These are phyloP conservation scores for Ammodytes marinus DNA, from an alignment of 2,113 vertebrate species.

Conservation along the genomic window DNA sequence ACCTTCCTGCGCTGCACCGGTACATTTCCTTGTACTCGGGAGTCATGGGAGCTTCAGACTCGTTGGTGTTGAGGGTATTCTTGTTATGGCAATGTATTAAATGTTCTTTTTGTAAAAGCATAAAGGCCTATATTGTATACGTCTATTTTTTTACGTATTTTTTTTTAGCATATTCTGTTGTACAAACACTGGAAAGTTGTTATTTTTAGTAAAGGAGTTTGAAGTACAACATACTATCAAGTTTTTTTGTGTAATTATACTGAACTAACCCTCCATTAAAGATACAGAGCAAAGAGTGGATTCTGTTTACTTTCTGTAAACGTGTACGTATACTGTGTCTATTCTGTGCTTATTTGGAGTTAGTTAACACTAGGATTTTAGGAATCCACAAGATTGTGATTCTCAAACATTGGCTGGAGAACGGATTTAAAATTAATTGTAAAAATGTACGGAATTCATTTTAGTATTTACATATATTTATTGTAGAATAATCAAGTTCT, in stretches of 20 bases:
- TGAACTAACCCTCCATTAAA: background rate
- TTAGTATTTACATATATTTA: background rate
- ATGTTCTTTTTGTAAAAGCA: background rate
- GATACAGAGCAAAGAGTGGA: background rate
- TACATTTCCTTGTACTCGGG: no score
- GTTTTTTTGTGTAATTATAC: background rate
- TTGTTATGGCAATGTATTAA: background rate
- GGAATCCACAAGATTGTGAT: background rate
- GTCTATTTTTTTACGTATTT: no score
- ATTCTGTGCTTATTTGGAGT: background rate
- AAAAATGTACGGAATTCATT: background rate
- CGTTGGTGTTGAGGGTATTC: background rate
- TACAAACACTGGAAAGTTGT: background rate
- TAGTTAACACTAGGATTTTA: background rate
- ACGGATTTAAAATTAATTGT: background rate
- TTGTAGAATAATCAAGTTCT: background rate
- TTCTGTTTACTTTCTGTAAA: background rate
- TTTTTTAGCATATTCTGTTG: background rate
- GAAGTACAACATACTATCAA: background rate
- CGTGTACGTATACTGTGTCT: background rate
- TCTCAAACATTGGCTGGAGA: no score
- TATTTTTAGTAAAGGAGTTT: background rate
- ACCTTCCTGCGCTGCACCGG: no score
- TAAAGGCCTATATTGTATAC: background rate
- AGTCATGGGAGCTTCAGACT: no score